Conservation (phyloP, 2,113 vertebrate species). For the Ctenomys sociabilis region DNA sequence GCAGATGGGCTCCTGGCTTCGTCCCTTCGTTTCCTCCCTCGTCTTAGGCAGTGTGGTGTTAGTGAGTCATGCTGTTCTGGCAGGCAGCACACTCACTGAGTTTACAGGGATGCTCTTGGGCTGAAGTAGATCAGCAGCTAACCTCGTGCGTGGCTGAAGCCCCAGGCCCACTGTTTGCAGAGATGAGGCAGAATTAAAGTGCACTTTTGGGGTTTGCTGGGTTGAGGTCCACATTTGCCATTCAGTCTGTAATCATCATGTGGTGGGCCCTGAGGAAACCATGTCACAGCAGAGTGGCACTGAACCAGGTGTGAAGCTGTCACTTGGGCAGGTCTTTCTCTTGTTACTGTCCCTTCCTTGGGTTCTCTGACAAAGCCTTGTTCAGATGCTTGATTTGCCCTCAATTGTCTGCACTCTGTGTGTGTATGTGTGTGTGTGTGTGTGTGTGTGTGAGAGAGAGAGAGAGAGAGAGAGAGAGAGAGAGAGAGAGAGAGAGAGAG, state of each 20-base stretch:
- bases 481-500: background rate
- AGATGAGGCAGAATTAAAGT: background rate
- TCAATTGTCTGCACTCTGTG: background rate
- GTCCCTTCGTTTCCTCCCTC: background rate
- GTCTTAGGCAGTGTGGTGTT: constrained; percentile 50
- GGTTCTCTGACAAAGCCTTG: background rate
- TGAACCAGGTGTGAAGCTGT: background rate
- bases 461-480: no score
- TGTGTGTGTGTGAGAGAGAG: background rate
- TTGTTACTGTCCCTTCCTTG: background rate
- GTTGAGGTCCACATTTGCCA: background rate
- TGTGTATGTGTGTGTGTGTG: background rate
- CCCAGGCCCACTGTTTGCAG: background rate
- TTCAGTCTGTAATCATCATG: background rate
- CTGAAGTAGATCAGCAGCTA: background rate
- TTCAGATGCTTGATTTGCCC: background rate
- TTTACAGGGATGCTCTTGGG: no score
- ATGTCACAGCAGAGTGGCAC: background rate
- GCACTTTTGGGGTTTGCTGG: background rate
- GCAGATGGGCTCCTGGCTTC: constrained; percentile 49
- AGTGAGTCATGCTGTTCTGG: constrained; percentile 35
- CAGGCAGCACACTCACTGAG: background rate
- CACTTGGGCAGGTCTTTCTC: background rate
- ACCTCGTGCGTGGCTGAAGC: background rate
- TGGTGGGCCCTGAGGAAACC: fast-evolving